Evolutionary conservation across 2,797 vertebrate species (phyloP), one percentile per base, ranked within the genome.

Genomic region (Sylvilagus floridanus): DNA sequence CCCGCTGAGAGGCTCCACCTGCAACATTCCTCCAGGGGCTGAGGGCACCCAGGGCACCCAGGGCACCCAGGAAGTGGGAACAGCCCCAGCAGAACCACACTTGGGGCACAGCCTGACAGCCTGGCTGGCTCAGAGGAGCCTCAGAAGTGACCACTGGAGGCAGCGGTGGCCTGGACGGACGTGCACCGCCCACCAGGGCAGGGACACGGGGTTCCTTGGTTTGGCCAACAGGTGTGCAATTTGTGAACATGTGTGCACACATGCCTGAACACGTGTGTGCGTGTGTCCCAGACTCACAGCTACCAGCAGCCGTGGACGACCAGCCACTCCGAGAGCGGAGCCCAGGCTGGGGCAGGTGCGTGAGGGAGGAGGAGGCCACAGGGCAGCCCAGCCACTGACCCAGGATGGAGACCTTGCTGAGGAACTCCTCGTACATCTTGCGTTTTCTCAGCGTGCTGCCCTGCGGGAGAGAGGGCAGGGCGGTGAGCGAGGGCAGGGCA

Each of bases 361-460:
- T 3, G 21, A 28, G 65, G 0, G 22, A 77, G 79, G 30, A 9
- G 11, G 7, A 2, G 63, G 30, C 32, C 9, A 10, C 30, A 32
- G 14, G 17, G 62, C 10, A 16, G 32, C 57, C 4, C 30, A 93
- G 62, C 75, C 96, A 98, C 99, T 98, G 96, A 99, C 99, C 99
- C 81, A 99, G 98, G 98, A 99, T 99, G 98, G 99, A 99, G 96
- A 99, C 99, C 95, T 99, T 99, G 98, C 99, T 99, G 78, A 99
- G 98, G 97, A 99, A 99, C 94, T 99, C 99, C 98, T 99, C 99
- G 1, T 99, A 99, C 99, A 99, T 99, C 98, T 99, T 99, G 97
- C 99, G 98, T 98, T 99, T 99, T 96, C 99, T 99, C 98, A 99
- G 97, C 0, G 99, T 99, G 98, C 99, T 99, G 93, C 99, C 99